Conservation (phyloP, 1,140 invertebrate genomes). For the Nymphalis io region DNA sequence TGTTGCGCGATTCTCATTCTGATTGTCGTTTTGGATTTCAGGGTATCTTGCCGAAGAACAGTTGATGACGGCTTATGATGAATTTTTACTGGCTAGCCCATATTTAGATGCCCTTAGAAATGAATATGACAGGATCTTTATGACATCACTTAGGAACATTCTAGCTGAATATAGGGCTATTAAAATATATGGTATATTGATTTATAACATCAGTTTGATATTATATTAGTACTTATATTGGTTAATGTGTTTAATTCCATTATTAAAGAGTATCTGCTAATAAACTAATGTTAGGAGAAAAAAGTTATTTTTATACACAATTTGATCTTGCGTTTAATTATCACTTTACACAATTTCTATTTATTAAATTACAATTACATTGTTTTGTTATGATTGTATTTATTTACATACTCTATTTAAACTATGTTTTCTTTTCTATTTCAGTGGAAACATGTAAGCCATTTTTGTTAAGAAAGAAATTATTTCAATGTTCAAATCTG, state of each 20-base stretch:
- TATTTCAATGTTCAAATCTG: conserved; percentile 66
- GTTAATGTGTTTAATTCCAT: not conserved
- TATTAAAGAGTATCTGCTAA: not conserved
- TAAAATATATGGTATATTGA: conserved; percentile 66
- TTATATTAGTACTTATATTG: not conserved
- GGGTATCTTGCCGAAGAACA: conserved; percentile 74
- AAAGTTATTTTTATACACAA: not conserved
- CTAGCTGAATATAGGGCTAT: conserved; percentile 73
- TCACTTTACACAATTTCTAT: too few relatives aligned
- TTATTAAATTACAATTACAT: too few relatives aligned
- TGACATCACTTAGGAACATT: conserved; percentile 73
- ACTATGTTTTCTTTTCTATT: conserved; percentile 38
- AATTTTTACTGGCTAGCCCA: conserved; percentile 72
- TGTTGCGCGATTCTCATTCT: not conserved
- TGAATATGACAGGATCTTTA: conserved; percentile 76
- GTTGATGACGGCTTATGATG: conserved; percentile 76
- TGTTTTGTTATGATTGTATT: too few relatives aligned
- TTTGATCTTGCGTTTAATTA: not conserved
- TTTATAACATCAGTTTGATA: not conserved
- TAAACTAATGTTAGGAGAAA: not conserved
- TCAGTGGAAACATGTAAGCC: conserved; percentile 75
- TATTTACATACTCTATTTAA: too few relatives aligned
- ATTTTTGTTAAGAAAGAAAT: conserved; percentile 57
- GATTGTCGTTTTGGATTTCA: conserved; percentile 39
- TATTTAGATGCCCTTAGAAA: conserved; percentile 70